These are phyloP conservation scores for Epizoanthus illoricatus DNA, from an alignment of 92 coral and sea anemone genomes.

Conservation along the genomic window DNA sequence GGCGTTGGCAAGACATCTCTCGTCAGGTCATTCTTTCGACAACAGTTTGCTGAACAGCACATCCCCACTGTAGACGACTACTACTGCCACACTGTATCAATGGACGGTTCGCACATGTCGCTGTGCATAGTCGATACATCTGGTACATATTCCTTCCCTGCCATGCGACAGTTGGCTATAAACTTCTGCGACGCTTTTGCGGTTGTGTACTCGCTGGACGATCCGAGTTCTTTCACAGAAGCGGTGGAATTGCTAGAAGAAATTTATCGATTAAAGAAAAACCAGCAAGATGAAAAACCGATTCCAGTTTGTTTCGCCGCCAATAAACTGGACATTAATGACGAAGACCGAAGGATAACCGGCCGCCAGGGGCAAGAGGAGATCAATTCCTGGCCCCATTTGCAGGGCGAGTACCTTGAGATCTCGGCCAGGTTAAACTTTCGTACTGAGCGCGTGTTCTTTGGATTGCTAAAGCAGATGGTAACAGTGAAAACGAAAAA, in stretches of 20 bases:
- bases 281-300: conserved; percentile 8
- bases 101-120: conserved; percentile 54
- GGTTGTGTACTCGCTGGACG: conserved; percentile 72
- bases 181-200: conserved; percentile 69
- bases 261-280: conserved; percentile 43
- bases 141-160: conserved; percentile 77
- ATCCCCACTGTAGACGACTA: conserved; percentile 76
- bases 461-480: conserved; percentile 36
- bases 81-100: conserved; percentile 56
- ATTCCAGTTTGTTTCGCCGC: conserved; percentile 66
- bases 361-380: conserved; percentile 52
- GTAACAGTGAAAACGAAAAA: conserved; percentile 24
- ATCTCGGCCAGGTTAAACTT: conserved; percentile 63
- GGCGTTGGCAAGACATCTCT: conserved; percentile 79
- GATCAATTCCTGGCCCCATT: conserved; percentile 42
- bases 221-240: conserved; percentile 59
- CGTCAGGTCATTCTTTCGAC: conserved; percentile 64
- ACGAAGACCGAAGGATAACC: conserved; percentile 45
- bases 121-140: conserved; percentile 79
- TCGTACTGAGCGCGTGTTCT: conserved; percentile 56
- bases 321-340: conserved; percentile 68
- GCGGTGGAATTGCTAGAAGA: conserved; percentile 62
- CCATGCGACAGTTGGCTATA: conserved; percentile 71
- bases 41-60: conserved; percentile 66
- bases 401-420: conserved; percentile 75